phyloP scores from a whole-genome alignment of 2,113 vertebrate genomes.

The Psammodynastes pulverulentus region DNA sequence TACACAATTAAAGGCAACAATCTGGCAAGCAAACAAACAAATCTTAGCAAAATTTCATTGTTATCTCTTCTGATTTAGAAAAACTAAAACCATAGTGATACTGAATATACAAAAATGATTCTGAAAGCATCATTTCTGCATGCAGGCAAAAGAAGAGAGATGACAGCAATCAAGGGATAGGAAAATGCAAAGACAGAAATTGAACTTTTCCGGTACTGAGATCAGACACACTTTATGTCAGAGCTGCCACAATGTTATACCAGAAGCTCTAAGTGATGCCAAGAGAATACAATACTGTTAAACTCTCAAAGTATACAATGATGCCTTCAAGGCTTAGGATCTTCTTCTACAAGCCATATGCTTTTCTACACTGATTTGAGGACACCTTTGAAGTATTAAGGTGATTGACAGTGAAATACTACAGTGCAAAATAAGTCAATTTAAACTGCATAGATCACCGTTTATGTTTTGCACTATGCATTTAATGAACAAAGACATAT shows the following conservation, averaged over 20 bases:
- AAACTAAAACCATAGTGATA: background rate
- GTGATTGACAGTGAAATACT: background rate
- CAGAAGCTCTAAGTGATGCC: constrained; percentile 15
- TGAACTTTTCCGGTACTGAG: constrained; percentile 10
- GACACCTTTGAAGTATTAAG: background rate
- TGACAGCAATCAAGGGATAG: background rate
- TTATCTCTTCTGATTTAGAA: background rate
- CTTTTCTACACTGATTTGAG: background rate
- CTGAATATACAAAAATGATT: background rate
- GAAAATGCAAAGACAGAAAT: constrained; percentile 13
- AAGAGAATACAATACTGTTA: background rate
- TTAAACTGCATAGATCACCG: background rate
- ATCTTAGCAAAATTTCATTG: background rate
- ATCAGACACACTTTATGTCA: background rate
- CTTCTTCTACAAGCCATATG: background rate
- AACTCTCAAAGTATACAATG: background rate
- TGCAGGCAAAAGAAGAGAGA: background rate
- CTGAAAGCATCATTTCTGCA: background rate
- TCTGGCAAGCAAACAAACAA: background rate
- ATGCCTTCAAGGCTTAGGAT: background rate
- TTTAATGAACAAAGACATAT: background rate
- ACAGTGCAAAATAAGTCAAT: constrained; percentile 6
- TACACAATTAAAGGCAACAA: background rate
- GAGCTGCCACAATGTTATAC: background rate
- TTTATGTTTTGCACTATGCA: background rate